phyloP scores from a whole-genome alignment of 2,797 vertebrate species.

The Cyprinodon diabolis region DNA sequence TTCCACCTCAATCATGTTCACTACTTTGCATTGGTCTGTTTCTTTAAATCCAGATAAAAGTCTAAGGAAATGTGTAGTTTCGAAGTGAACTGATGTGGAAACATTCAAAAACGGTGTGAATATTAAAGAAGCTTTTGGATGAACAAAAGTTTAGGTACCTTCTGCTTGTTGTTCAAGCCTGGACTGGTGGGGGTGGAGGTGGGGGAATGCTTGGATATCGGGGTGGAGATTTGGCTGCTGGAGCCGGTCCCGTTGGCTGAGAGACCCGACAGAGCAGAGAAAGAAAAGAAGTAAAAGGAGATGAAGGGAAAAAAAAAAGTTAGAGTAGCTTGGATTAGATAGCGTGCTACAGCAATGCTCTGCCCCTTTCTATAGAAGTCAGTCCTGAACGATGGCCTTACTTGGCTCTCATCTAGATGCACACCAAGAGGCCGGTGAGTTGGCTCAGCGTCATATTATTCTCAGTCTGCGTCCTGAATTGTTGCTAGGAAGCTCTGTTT shows the following conservation, averaged over 20 bases:
- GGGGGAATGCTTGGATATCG: slow-evolving; percentile 98
- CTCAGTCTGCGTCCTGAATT: slow-evolving; percentile 40
- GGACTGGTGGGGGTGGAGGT: slow-evolving; percentile 98
- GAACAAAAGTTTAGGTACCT: slow-evolving; percentile 82
- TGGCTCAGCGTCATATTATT: slow-evolving; percentile 60
- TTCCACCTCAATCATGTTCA: neutral
- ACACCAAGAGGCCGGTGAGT: slow-evolving; percentile 32
- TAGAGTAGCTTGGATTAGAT: slow-evolving; percentile 55
- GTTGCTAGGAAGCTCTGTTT: slow-evolving; percentile 78
- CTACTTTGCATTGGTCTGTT: neutral
- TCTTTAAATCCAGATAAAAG: neutral
- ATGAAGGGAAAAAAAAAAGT: slow-evolving; percentile 30
- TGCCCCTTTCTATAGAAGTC: slow-evolving; percentile 37
- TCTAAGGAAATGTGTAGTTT: too few species aligned
- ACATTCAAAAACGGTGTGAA: neutral
- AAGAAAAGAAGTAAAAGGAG: slow-evolving; percentile 9
- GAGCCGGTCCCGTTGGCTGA: slow-evolving; percentile 95
- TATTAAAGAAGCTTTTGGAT: neutral
- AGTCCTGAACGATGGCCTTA: slow-evolving; percentile 45
- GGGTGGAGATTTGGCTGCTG: slow-evolving; percentile 98
- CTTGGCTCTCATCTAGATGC: slow-evolving; percentile 40
- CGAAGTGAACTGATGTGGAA: too few species aligned
- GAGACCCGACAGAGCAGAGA: slow-evolving; percentile 25
- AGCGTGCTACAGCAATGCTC: slow-evolving; percentile 27
- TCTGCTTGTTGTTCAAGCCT: slow-evolving; percentile 95